Evolutionary conservation across 2,797 vertebrate species (phyloP), one percentile per base, ranked within the genome.

Genomic region (Peromyscus nudipes): DNA sequence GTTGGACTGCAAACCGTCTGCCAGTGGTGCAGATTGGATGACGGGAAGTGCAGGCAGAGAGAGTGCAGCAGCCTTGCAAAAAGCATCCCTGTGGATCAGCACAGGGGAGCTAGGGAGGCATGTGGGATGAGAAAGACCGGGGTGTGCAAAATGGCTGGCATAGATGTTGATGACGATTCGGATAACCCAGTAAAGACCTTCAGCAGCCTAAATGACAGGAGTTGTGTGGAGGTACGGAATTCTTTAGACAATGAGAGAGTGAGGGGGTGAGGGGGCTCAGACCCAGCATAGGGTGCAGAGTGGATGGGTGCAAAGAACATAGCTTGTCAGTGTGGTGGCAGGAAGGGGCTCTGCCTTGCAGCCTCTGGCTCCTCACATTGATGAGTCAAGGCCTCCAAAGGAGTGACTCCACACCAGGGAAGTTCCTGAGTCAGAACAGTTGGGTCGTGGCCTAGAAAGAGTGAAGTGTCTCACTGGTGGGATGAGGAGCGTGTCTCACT

Each of bases 11-110:
- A 88, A 55, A 31, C 83, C 27, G 1, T 67, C 46, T 27, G 31
- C 11, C 10, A 2, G 37, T 80, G 25, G n/a, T 62, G 27, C 64
- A 84, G 75, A 40, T 52, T 1, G 4, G 29, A 13, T 7, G 52
- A 46, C 2, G 79, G 65, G 23, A n/a, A 5, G 17, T 52, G n/a
- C 11, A 81, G 69, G 52, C 60, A 55, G 17, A 10, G 13, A 23
- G 19, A 23, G 21, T 16, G 0, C 67, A 13, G 9, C 0, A 10
- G 49, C 37, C 52, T 71, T 23, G 0, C 29, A 0, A 27, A 40
- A 55, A 69, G 49, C 64, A 19, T 46, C 52, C 79, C 67, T 34
- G 6, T 11, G 62, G 31, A 88, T 87, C n/a, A 52, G 37, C 7
- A 0, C 31, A 69, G 13, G 43, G n/a, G 12, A 40, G 3, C 79